These are phyloP conservation scores for Zeuzera pyrina DNA, from an alignment of 2,888 invertebrate genomes.

Conservation along the genomic window DNA sequence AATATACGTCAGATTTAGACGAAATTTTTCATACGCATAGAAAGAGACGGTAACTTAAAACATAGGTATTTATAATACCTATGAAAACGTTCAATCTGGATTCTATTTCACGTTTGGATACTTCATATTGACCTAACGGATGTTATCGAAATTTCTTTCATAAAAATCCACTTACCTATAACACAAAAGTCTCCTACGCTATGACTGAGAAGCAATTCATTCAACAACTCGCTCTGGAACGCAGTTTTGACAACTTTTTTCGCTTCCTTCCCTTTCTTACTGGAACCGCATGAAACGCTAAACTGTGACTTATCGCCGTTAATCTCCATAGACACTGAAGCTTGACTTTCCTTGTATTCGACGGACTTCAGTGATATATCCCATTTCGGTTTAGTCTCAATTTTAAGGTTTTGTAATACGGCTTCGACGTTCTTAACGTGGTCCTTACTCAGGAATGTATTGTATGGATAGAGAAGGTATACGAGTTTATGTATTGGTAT, in stretches of 20 bases:
- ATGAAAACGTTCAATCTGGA: no score
- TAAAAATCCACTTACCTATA: slow-evolving; percentile 76
- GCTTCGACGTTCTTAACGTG: slow-evolving; percentile 80
- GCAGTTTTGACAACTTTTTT: slow-evolving; percentile 76
- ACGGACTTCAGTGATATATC: slow-evolving; percentile 29
- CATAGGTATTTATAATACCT: no score
- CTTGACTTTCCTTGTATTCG: slow-evolving; percentile 38
- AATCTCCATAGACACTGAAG: slow-evolving; percentile 52
- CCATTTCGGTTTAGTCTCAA: slow-evolving; percentile 39
- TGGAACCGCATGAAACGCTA: slow-evolving; percentile 47
- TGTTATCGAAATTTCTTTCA: no score
- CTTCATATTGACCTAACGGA: no score
- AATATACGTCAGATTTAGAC: no score
- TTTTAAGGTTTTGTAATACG: slow-evolving; percentile 77
- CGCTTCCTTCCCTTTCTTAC: slow-evolving; percentile 25
- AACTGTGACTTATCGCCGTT: slow-evolving; percentile 52
- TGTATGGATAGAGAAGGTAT: slow-evolving; percentile 87
- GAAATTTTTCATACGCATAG: no score
- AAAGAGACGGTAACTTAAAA: no score
- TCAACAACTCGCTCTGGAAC: slow-evolving; percentile 85
- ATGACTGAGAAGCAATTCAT: slow-evolving; percentile 85
- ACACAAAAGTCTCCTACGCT: slow-evolving; percentile 89
- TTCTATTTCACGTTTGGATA: no score
- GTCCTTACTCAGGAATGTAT: slow-evolving; percentile 84
- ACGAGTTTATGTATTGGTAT: slow-evolving; percentile 79